These are phyloP conservation scores for Galaxias olidus DNA, from an alignment of 2,797 vertebrate genomes.

Conservation along the genomic window DNA sequence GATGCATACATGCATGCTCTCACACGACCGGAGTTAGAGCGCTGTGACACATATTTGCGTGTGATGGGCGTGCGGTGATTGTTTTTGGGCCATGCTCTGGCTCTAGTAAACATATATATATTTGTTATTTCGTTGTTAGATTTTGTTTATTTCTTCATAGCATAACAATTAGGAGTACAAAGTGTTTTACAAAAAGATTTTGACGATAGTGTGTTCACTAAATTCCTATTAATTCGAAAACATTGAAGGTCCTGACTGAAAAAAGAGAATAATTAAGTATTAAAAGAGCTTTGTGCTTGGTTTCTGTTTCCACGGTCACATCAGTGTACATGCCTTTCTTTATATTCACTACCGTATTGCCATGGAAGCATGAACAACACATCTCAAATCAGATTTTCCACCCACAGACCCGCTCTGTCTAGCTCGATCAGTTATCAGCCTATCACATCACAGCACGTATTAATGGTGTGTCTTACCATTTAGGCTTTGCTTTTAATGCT, in stretches of 20 bases:
- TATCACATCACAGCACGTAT: conserved; percentile 38
- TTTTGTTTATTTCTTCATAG: conserved; percentile 2
- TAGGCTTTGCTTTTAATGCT: conserved; percentile 34
- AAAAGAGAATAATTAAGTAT: background rate
- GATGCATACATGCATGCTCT: conserved; percentile 33
- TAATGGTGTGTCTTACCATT: conserved; percentile 37
- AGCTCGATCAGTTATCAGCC: conserved; percentile 40
- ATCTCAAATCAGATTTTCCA: conserved; percentile 51
- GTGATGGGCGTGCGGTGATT: conserved; percentile 13
- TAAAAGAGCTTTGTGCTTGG: conserved; percentile 1
- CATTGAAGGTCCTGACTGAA: no score
- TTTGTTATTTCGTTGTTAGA: background rate
- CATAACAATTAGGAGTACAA: background rate
- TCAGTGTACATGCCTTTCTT: conserved; percentile 16
- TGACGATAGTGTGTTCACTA: no score
- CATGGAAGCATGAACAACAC: conserved; percentile 32
- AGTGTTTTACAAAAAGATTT: no score
- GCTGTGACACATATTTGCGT: conserved; percentile 42
- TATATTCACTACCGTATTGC: conserved; percentile 16
- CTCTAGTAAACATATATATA: conserved; percentile 9
- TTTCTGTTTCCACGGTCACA: conserved; percentile 14
- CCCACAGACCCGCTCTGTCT: conserved; percentile 26
- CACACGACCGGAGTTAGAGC: conserved; percentile 32
- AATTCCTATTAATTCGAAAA: no score
- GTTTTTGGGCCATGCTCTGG: background rate